Evolutionary conservation across 2,888 invertebrate genomes (phyloP), one percentile per base, ranked within the genome.

Genomic region (Helobdella robusta): DNA sequence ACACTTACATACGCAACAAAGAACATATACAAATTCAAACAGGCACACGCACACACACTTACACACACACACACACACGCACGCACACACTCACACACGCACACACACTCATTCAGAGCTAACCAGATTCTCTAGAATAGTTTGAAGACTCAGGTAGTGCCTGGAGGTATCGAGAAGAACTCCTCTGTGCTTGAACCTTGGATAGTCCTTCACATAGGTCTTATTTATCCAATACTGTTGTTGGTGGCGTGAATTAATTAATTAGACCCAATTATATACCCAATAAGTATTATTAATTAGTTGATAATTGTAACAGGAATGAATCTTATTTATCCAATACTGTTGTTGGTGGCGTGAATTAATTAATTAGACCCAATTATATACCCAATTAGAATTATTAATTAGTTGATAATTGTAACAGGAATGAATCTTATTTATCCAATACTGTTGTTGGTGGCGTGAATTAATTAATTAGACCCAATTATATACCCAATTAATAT

Each of bases 101-200:
- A 28, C 23, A 11, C 11, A 18, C 15, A 11, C 40, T 15, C n/a
- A 46, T 61, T 2, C 30, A 59, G 6, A 56, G 23, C 64, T 20
- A 72, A 79, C 78, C 69, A 79, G 67, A 68, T 78, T 77, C 44
- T 72, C 67, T 34, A 75, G 72, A 34, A 79, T 66, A 23, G 73
- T 72, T 18, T 70, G 59, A 46, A 73, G 70, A n/a, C 73, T 72
- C 20, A 79, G 68, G 68, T 72, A 79, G 71, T 79, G 78, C 61
- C 78, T 68, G 8, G 78, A 74, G 3, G 78, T 76, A 68, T 79
- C 79, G 11, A 79, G 63, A 25, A 78, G 69, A 46, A 78, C 60
- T 2, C 79, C 79, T 52, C 79, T 68, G 68, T 79, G 77, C 11
- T 72, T 67, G 68, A 78, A 79, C 44, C 78, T 70, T 4, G 79